Percentiles rank a stretch among this genome's conserved stretches.
Evolutionary conservation across 2,888 invertebrate genomes (phyloP).

Genomic region (Odontocolon sp.): DNA sequence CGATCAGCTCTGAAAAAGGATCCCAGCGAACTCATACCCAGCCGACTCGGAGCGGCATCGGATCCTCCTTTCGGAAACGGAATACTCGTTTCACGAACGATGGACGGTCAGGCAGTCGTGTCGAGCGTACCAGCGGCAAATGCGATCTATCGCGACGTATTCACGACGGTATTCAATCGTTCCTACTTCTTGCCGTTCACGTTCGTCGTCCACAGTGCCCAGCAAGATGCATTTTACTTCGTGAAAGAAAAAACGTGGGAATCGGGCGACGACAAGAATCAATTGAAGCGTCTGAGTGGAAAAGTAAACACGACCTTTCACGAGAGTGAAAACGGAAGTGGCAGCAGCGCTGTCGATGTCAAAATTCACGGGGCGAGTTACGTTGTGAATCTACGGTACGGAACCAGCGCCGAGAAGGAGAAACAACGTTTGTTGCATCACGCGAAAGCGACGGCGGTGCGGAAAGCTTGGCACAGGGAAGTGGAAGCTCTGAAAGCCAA

Average conservation of each 20-base stretch:
- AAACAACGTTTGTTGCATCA: constrained; percentile 94
- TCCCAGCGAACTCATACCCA: constrained; percentile 87
- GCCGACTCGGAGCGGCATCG: constrained; percentile 90
- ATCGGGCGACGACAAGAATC: constrained; percentile 93
- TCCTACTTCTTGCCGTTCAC: constrained; percentile 93
- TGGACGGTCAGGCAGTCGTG: constrained; percentile 90
- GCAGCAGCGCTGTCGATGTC: constrained; percentile 88
- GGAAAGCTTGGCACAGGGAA: constrained; percentile 97
- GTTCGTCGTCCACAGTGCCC: constrained; percentile 92
- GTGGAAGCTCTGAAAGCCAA: constrained; percentile 91
- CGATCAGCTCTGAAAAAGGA: constrained; percentile 91
- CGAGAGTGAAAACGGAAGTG: constrained; percentile 90
- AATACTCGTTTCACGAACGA: constrained; percentile 91
- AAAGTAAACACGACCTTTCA: constrained; percentile 96
- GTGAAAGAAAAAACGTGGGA: constrained; percentile 96
- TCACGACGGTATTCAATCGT: constrained; percentile 95
- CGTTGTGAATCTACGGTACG: constrained; percentile 96
- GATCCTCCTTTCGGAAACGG: constrained; percentile 95
- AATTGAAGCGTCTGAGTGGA: constrained; percentile 93
- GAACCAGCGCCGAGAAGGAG: constrained; percentile 95
- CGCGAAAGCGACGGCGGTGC: constrained; percentile 92
- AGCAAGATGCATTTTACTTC: constrained; percentile 96
- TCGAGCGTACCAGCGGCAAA: constrained; percentile 94
- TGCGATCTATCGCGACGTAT: constrained; percentile 94
- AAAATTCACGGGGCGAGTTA: constrained; percentile 95